phyloP scores from a whole-genome alignment of 2,113 vertebrate species.

The Tragulus kanchil region DNA sequence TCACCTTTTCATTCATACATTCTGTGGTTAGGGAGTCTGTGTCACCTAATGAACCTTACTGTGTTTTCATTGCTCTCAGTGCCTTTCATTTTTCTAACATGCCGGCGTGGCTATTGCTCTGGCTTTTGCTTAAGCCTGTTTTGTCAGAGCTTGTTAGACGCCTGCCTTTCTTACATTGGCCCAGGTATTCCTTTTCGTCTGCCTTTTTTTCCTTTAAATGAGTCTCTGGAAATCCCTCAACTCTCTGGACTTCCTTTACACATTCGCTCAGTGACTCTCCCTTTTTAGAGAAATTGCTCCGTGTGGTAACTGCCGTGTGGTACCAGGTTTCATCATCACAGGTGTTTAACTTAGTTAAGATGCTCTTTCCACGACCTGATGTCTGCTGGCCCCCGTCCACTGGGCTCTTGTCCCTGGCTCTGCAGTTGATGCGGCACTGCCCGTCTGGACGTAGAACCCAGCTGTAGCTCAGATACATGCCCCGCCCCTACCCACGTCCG shows the following conservation, averaged over 20 bases:
- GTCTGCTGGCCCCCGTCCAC: neutral
- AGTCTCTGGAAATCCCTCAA: constrained; percentile 6
- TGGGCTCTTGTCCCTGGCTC: neutral
- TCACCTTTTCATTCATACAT: neutral
- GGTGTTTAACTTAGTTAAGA: neutral
- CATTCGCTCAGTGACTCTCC: neutral
- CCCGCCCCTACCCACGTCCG: neutral
- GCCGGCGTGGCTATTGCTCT: neutral
- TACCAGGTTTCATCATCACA: neutral
- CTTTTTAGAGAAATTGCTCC: neutral
- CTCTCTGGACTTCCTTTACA: neutral
- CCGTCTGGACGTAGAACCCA: neutral
- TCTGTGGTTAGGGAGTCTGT: neutral
- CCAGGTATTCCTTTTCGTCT: neutral
- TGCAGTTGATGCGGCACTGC: too few species aligned
- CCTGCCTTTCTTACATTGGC: neutral
- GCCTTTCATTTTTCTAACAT: neutral
- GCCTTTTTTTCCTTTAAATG: neutral
- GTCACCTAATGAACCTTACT: too few species aligned
- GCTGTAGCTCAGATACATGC: accelerated
- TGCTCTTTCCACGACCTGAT: neutral
- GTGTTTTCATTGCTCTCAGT: neutral
- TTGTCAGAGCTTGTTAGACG: neutral
- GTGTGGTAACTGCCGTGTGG: neutral
- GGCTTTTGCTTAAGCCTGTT: neutral